phyloP scores from a whole-genome alignment of 2,888 invertebrate genomes.

The Ferrisia virgata region DNA sequence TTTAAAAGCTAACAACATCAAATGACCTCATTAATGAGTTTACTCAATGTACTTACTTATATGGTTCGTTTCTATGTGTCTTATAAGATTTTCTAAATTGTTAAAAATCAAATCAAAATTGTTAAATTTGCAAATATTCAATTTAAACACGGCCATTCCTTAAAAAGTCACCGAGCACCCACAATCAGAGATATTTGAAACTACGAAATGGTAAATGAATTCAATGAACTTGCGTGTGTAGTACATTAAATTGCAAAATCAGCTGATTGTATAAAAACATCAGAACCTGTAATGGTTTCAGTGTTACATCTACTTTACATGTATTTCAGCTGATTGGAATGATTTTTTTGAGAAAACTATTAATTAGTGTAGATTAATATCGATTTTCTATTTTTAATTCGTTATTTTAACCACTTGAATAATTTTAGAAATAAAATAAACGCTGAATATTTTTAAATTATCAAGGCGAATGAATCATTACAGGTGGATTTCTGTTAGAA shows the following conservation, averaged over 20 bases:
- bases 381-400: background rate
- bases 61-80: conserved; percentile 84
- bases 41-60: conserved; percentile 64
- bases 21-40: conserved; percentile 13
- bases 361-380: background rate
- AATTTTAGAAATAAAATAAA: background rate
- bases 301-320: background rate
- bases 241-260: background rate
- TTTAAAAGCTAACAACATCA: background rate
- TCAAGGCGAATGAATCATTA: too few species aligned
- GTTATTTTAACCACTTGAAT: background rate
- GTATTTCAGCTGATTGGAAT: background rate
- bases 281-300: background rate
- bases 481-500: background rate
- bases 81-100: conserved; percentile 74
- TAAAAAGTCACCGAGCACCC: background rate
- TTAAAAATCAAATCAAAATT: conserved; percentile 81
- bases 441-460: background rate
- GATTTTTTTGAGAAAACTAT: background rate
- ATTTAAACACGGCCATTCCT: conserved; percentile 80
- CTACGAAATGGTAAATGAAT: background rate
- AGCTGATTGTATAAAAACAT: conserved; percentile 24
- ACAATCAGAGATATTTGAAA: background rate
- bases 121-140: conserved; percentile 85
- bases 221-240: background rate